Conservation (phyloP, 2,113 vertebrate species). For the Hippotragus niger region DNA sequence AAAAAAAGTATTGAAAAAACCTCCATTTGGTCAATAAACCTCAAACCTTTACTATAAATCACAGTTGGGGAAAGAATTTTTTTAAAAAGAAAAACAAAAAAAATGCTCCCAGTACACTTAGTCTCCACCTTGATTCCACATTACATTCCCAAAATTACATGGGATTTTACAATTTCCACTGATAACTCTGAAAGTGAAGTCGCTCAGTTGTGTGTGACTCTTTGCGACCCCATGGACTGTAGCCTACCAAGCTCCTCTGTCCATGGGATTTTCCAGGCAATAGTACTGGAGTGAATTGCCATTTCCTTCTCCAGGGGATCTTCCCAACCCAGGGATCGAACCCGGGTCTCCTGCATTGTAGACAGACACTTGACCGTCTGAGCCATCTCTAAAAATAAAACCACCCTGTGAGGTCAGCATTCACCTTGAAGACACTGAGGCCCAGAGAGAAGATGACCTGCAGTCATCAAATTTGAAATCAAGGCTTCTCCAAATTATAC, state of each 20-base stretch:
- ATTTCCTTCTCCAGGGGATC: background rate
- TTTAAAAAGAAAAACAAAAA: background rate
- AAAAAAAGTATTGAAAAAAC: background rate
- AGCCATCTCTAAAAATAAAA: conserved; percentile 32
- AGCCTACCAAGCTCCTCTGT: too few species aligned
- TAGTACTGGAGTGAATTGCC: background rate
- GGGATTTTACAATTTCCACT: background rate
- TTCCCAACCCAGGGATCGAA: background rate
- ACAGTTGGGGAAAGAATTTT: background rate
- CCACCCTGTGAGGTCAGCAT: background rate
- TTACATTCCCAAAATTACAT: background rate
- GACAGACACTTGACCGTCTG: background rate
- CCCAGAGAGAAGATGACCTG: background rate
- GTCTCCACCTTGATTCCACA: conserved; percentile 4
- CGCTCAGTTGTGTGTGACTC: background rate
- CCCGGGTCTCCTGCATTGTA: background rate
- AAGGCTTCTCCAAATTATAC: conserved; percentile 5
- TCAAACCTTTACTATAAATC: background rate
- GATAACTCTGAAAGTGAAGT: background rate
- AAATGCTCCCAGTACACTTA: background rate
- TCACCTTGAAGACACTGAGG: background rate
- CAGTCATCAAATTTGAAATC: conserved; percentile 35
- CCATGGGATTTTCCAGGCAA: background rate
- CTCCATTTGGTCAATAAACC: background rate
- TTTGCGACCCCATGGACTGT: too few species aligned